Evolutionary conservation across 2,113 vertebrate genomes (phyloP), one percentile per base, ranked within the genome.

Genomic region (Calonectris borealis): DNA sequence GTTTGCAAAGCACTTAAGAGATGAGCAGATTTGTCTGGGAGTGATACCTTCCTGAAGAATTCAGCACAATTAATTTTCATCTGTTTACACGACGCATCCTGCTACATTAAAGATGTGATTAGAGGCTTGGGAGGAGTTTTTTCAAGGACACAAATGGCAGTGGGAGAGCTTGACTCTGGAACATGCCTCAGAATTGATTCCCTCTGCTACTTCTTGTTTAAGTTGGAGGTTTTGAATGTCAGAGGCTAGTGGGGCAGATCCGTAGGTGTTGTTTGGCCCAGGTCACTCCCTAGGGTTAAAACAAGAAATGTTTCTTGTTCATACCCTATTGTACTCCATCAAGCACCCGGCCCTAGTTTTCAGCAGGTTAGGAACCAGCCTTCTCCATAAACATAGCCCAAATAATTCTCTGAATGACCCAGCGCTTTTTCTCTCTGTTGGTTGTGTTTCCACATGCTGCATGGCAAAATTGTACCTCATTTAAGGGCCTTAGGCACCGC

Each of bases 301-400:
- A 14, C 4, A 17, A 58, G 12, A 73, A 36, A 20, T 4, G 1
- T 62, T 72, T 86, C 16, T 83, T 69, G 6, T 22, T 48, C 15
- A 7, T 11, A 11, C 6, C 15, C 14, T 44, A 0, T 8, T 3
- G 3, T 11, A 32, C 25, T 60, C 38, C 55, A 38, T 32, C 34
- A 52, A 21, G 13, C 18, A 46, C 10, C 4, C 38, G 54, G 40
- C 10, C 51, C 9, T 34, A 68, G 12, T 32, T 60, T 31, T 16
- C 22, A 85, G 26, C 36, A 60, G 12, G 25, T 6, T 46, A 25
- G 25, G 55, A 54, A 60, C 8, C 15, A 75, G 7, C 32, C 2
- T 60, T 58, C 11, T 54, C 38, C 52, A 51, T 14, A 75, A 55
- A 68, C 1, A 3, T 3, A 10, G 1, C 32, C 31, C 16, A 76